A percentile compares a stretch with the other conserved stretches of the same genome.
Evolutionary conservation across 2,888 invertebrate species (phyloP).

Genomic region (Epinotia ramella): DNA sequence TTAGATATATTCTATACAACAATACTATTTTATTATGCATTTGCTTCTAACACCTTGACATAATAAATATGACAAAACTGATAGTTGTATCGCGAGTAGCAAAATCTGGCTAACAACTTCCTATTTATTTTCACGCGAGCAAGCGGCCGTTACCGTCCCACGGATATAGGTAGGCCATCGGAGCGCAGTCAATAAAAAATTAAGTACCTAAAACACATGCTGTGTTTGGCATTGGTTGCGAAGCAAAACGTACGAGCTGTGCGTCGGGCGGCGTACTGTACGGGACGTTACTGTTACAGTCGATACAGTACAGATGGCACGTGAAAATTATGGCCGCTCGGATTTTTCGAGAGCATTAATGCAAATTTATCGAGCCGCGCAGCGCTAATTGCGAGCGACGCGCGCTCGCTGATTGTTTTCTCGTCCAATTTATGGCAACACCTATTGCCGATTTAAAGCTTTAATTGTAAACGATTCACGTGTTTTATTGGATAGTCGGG

Average conservation of each 20-base stretch:
- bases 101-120: conserved; percentile 10
- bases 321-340: conserved; percentile 81
- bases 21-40: too few relatives aligned
- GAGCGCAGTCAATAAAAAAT: conserved; percentile 16
- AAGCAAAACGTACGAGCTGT: conserved; percentile 50
- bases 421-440: conserved; percentile 84
- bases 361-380: conserved; percentile 84
- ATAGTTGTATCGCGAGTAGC: not conserved
- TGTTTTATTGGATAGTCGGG: conserved; percentile 84
- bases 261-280: conserved; percentile 12
- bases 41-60: not conserved
- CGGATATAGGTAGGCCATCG: conserved; percentile 2
- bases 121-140: conserved; percentile 26
- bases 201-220: conserved; percentile 43
- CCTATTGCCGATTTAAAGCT: conserved; percentile 86
- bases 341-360: conserved; percentile 85
- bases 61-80: not conserved
- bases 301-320: conserved; percentile 67
- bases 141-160: conserved; percentile 18
- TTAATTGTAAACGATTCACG: conserved; percentile 85
- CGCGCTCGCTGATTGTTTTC: conserved; percentile 84
- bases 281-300: conserved; percentile 18
- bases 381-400: conserved; percentile 84
- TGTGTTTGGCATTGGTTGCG: conserved; percentile 54
- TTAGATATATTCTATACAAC: too few relatives aligned